Conservation (phyloP, 2,888 invertebrate species). For the Dasypolia templi region DNA sequence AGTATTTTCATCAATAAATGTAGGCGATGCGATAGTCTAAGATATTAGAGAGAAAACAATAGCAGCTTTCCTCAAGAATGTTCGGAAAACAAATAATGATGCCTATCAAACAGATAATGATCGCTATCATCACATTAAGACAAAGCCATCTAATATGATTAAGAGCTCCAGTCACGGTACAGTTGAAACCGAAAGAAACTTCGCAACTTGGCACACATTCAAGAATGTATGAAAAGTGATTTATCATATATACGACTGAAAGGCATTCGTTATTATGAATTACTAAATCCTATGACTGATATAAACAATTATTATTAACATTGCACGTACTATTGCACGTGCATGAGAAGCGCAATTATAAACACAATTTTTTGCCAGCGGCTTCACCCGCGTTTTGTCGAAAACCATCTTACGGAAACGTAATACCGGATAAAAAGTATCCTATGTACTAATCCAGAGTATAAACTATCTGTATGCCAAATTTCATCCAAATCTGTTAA, state of each 20-base stretch:
- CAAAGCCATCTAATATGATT: background rate
- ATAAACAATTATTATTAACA: conserved; percentile 33
- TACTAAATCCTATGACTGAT: conserved; percentile 18
- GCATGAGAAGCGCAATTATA: conserved; percentile 7
- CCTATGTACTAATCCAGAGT: too few relatives aligned
- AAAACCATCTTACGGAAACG: background rate
- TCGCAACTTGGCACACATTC: conserved; percentile 42
- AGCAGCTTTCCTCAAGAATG: background rate
- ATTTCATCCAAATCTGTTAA: too few relatives aligned
- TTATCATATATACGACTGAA: conserved; percentile 44
- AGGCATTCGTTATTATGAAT: conserved; percentile 40
- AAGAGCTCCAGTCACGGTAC: conserved; percentile 4
- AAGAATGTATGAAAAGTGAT: conserved; percentile 50
- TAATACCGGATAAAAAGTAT: too few relatives aligned
- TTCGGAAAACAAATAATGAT: conserved; percentile 5
- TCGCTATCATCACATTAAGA: conserved; percentile 16
- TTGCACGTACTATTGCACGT: conserved; percentile 23
- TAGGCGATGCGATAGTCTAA: background rate
- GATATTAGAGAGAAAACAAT: too few relatives aligned
- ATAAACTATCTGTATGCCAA: too few relatives aligned
- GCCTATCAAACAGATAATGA: background rate
- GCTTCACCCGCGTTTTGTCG: background rate
- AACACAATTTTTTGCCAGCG: background rate
- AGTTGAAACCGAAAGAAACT: conserved; percentile 30
- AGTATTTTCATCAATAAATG: background rate